Base-by-base conservation (phyloP, 2,888 invertebrate species). In the Tetrapedia diversipes region DNA sequence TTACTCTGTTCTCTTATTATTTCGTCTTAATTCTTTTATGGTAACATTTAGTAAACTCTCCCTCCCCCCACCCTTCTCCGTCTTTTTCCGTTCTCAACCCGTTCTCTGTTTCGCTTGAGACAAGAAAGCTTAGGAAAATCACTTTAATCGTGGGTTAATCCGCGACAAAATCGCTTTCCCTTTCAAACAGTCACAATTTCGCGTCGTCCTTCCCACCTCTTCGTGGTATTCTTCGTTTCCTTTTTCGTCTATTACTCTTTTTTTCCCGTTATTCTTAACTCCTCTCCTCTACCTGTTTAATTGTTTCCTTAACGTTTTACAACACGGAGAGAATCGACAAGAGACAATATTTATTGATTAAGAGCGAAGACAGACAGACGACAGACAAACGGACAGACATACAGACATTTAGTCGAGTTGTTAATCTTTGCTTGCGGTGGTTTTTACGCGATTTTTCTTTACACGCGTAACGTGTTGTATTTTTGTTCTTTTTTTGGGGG, bases 261-360 rank as follows among this genome's bases (percentile, higher is more conserved):
- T 14, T 27, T 37, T 11, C 7, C 24, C 10, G 14, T 22, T 41
- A 29, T 2, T 19, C 10, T 39, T 27, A 8, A 22, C n/a, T 24
- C 8, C 14, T 11, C 22, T 11, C 11, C 39, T 27, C 10, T 77
- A 79, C 49, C n/a, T 60, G 56, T 68, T 77, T 75, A 65, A 74
- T 24, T 47, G 32, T 49, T 69, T 45, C 41, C 34, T 64, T 57
- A 76, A 82, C 84, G 86, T 88, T 88, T 87, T 90, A 89, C 86
- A 91, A 91, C 90, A 91, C 88, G 89, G 88, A 90, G 89, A 91
- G 88, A 90, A 89, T 89, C 86, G 86, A 89, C 76, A 85, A 77
- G 77, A 85, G 85, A 86, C 80, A 86, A 87, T 84, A 82, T 82
- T 85, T 81, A 84, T 80, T 87, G 66, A 51, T 70, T 70, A 66